Evolutionary conservation across 2,797 vertebrate genomes (phyloP).

Genomic region (Artibeus jamaicensis): DNA sequence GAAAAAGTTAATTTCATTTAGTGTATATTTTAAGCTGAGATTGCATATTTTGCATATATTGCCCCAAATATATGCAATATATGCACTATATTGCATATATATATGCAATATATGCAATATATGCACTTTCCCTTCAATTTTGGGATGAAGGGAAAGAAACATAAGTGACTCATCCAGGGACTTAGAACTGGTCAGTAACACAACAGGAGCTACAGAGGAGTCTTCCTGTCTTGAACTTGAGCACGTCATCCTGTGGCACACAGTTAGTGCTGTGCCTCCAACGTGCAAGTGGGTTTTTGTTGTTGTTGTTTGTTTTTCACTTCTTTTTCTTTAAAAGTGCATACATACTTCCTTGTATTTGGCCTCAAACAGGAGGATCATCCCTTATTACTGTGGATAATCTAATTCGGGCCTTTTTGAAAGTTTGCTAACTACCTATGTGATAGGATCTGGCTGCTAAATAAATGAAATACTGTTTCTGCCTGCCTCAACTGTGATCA

Average conservation of each 20-base stretch:
- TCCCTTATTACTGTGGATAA: background rate
- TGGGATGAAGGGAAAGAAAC: background rate
- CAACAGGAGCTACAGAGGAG: background rate
- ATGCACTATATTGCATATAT: too few relatives aligned
- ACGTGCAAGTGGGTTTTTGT: background rate
- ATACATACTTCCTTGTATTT: background rate
- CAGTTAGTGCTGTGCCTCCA: background rate
- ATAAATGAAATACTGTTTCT: conserved; percentile 17
- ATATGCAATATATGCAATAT: too few relatives aligned
- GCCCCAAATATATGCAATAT: too few relatives aligned
- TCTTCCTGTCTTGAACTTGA: background rate
- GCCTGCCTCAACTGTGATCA: conserved; percentile 16
- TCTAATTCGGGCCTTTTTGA: background rate
- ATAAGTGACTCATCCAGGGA: background rate
- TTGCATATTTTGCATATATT: background rate
- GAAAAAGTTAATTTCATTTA: background rate
- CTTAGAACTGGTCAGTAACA: background rate
- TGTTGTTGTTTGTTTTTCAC: background rate
- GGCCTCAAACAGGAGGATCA: background rate
- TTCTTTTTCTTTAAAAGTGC: background rate
- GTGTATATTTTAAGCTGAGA: background rate
- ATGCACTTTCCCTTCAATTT: background rate
- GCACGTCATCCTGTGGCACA: background rate
- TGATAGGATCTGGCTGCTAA: background rate
- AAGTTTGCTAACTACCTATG: background rate